Percentiles rank a stretch among this genome's conserved stretches.
Conservation (phyloP, 2,888 invertebrate species). For the Polyommatus icarus region DNA sequence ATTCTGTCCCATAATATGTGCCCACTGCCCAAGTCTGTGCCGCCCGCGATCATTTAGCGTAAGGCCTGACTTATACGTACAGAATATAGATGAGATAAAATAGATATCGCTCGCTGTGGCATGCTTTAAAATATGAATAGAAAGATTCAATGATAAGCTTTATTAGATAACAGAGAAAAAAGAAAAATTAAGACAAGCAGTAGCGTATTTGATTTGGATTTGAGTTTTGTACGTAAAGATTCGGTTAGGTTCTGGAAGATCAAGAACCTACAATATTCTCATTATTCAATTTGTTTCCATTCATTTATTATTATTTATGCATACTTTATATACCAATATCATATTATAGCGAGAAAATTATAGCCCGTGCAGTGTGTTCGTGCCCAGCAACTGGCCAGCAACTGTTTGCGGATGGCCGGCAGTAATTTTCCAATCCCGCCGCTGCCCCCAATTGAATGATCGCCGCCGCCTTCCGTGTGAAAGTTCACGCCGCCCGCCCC, state of each 20-base stretch:
- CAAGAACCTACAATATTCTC: no score
- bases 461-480: conserved; percentile 54
- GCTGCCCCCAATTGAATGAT: conserved; percentile 51
- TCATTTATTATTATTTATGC: no score
- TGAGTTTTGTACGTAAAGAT: no score
- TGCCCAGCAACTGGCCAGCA: conserved; percentile 41
- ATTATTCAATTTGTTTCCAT: no score
- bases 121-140: no score
- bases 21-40: neutral
- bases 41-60: neutral
- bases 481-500: conserved; percentile 43
- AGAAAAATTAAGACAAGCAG: no score
- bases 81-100: neutral
- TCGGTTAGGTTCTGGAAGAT: no score
- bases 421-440: conserved; percentile 50
- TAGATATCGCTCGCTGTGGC: neutral
- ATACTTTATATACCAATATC: no score
- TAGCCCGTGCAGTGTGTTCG: conserved; percentile 25
- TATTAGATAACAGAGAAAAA: no score
- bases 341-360: neutral
- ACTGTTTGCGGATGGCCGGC: conserved; percentile 37
- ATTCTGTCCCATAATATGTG: neutral
- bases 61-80: neutral
- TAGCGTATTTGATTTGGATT: neutral
- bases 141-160: no score